Conservation (phyloP, 2,797 vertebrate genomes). For the Acanthornis magna region DNA sequence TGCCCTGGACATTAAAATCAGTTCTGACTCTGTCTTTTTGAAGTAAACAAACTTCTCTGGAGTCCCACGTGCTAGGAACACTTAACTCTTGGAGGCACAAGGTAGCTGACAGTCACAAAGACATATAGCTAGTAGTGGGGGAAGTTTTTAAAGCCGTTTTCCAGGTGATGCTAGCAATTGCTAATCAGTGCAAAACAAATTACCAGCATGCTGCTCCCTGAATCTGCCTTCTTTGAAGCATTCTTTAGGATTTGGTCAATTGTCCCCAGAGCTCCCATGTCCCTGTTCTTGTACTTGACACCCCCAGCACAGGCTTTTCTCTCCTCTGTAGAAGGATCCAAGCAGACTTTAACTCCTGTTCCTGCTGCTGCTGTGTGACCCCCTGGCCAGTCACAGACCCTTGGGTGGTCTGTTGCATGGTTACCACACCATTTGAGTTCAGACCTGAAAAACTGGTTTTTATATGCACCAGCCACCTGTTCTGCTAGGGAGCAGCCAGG, state of each 20-base stretch:
- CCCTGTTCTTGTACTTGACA: accelerated
- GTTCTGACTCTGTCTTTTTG: background rate
- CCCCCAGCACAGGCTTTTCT: background rate
- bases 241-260: background rate
- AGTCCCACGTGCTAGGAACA: background rate
- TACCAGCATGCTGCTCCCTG: background rate
- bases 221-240: background rate
- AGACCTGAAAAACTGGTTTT: constrained; percentile 63
- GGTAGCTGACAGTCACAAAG: background rate
- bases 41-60: background rate
- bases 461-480: background rate
- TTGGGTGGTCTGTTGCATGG: constrained; percentile 46
- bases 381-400: background rate
- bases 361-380: background rate
- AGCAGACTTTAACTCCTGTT: background rate
- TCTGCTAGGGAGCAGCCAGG: background rate
- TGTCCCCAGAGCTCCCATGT: background rate
- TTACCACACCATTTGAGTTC: constrained; percentile 19
- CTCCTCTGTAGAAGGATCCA: background rate
- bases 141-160: background rate
- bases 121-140: background rate
- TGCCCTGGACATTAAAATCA: background rate
- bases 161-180: background rate
- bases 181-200: background rate
- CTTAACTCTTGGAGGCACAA: background rate